Percentiles rank a stretch among this genome's conserved stretches.
Conservation (phyloP, 2,113 vertebrate genomes). For the Bubo scandiacus region DNA sequence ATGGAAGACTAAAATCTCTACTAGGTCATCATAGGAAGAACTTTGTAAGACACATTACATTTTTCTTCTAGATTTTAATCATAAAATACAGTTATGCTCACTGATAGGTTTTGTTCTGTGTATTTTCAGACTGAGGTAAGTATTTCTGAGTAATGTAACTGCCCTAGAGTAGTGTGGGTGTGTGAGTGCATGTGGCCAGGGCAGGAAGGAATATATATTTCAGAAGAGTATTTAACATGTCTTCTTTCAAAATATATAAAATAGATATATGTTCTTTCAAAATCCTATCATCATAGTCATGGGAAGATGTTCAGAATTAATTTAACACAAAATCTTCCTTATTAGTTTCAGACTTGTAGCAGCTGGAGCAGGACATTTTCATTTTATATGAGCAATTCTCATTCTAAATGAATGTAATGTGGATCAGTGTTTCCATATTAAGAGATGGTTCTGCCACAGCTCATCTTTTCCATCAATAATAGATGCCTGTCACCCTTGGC, state of each 20-base stretch:
- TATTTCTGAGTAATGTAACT: neutral
- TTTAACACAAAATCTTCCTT: neutral
- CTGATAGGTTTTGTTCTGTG: neutral
- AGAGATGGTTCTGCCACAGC: neutral
- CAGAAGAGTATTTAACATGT: neutral
- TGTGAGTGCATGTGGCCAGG: neutral
- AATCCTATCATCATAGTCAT: neutral
- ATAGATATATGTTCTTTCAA: neutral
- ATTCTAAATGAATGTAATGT: neutral
- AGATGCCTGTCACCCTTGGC: neutral
- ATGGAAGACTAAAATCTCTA: neutral
- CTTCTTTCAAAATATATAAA: neutral
- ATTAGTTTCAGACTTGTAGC: neutral
- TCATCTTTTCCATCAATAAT: slow-evolving; percentile 22
- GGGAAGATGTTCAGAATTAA: neutral
- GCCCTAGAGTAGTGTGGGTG: neutral
- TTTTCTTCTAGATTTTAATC: neutral
- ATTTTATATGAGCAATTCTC: slow-evolving; percentile 7
- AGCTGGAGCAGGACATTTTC: neutral
- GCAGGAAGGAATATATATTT: neutral
- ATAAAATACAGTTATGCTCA: neutral
- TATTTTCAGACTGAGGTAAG: neutral
- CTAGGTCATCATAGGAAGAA: neutral
- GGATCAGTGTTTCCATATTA: neutral
- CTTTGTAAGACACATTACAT: neutral